Percentiles rank a stretch among this genome's conserved stretches.
These are phyloP conservation scores for Xenopus petersii DNA, from an alignment of 2,797 vertebrate genomes.

Conservation along the genomic window DNA sequence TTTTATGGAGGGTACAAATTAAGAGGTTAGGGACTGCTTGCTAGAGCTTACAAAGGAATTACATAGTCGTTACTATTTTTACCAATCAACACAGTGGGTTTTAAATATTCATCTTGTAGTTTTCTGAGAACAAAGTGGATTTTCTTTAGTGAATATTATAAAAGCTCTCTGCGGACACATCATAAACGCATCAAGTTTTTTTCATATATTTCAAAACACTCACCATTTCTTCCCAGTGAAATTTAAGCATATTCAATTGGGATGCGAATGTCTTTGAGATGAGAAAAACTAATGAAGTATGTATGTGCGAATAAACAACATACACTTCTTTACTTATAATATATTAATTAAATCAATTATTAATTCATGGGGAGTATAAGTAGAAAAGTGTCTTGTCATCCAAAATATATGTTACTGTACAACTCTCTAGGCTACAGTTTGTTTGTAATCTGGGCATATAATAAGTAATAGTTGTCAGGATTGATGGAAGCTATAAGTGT, in stretches of 20 bases:
- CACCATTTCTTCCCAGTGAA: slow-evolving; percentile 32
- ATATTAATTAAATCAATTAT: slow-evolving; percentile 50
- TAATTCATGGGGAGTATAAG: slow-evolving; percentile 34
- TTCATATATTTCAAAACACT: slow-evolving; percentile 24
- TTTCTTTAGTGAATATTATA: slow-evolving; percentile 35
- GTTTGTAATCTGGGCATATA: slow-evolving; percentile 5
- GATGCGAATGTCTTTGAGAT: slow-evolving; percentile 40
- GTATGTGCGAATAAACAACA: slow-evolving; percentile 32
- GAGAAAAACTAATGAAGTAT: slow-evolving; percentile 46
- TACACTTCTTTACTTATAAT: slow-evolving; percentile 39
- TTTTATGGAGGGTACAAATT: too few species aligned
- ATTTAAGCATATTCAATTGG: slow-evolving; percentile 38
- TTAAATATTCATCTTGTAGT: slow-evolving; percentile 44
- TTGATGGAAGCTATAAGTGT: slow-evolving; percentile 35
- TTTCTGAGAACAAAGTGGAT: slow-evolving; percentile 31
- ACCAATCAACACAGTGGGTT: slow-evolving; percentile 52
- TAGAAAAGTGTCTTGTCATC: slow-evolving; percentile 26
- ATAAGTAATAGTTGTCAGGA: slow-evolving; percentile 47
- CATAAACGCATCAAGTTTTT: slow-evolving; percentile 46
- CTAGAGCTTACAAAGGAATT: too few species aligned
- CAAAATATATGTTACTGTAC: slow-evolving; percentile 22
- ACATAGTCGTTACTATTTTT: slow-evolving; percentile 37
- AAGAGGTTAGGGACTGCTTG: too few species aligned
- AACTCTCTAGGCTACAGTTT: slow-evolving; percentile 13
- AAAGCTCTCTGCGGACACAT: slow-evolving; percentile 4